phyloP scores from a whole-genome alignment of 2,113 vertebrate species.

The Lynx canadensis region DNA sequence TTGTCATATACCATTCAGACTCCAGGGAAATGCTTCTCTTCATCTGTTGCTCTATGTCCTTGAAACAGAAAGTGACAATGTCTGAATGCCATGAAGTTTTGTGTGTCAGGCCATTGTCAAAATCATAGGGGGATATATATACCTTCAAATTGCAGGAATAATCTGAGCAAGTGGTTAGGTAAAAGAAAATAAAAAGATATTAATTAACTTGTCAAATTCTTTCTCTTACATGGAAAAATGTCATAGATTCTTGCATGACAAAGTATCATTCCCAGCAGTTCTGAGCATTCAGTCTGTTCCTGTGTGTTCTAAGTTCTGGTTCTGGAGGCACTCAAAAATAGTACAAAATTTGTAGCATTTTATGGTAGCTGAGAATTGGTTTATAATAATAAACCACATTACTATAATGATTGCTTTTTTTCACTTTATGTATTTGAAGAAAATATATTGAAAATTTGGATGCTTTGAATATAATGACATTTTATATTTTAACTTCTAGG shows the following conservation, averaged over 20 bases:
- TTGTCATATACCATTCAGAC: neutral
- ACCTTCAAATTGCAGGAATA: neutral
- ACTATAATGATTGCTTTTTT: neutral
- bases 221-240: neutral
- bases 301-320: neutral
- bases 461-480: neutral
- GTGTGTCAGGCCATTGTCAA: neutral
- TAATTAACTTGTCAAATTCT: neutral
- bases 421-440: neutral
- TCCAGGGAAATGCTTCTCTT: neutral
- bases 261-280: neutral
- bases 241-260: neutral
- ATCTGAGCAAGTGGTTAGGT: neutral
- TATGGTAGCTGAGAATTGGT: neutral
- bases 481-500: neutral
- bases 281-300: neutral
- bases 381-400: neutral
- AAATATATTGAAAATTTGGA: slow-evolving; percentile 17
- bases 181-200: neutral
- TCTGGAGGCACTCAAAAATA: neutral
- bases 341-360: neutral
- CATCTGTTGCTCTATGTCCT: neutral
- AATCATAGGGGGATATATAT: neutral
- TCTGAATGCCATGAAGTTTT: neutral
- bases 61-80: neutral